Evolutionary conservation across 2,888 invertebrate species (phyloP), one percentile per base, ranked within the genome.

Genomic region (Matsumyia berberina): DNA sequence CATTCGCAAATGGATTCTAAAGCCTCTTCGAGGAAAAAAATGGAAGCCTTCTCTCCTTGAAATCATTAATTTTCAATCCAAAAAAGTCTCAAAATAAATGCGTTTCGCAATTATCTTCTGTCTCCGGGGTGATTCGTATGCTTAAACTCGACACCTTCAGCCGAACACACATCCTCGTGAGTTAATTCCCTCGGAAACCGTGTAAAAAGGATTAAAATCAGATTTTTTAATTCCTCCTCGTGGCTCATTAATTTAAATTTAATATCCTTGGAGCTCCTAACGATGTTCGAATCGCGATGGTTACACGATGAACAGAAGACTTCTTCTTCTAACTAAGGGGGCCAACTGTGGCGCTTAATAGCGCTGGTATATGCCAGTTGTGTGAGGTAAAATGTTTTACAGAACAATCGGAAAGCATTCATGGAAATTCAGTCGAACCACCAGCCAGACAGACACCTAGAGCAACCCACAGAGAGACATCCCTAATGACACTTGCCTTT

Each of bases 241-340:
- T 66, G 31, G 58, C 58, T 76, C 70, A 70, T 76, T 81, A 81
- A 81, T 81, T 76, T 70, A 70, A 76, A 76, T 81, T 76, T 81
- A 70, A 81, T 70, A 76, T 37, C 62, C 49, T 31, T 9, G 37
- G 35, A 33, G 51, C 67, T 64, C 37, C 57, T 62, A 67, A 76
- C 62, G 55, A 57, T 57, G 67, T 77, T 60, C 17, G 58, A 77
- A 51, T 19, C 66, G 31, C 58, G 31, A 49, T 67, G 49, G 55
- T 44, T 46, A 44, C 55, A 33, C 42, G 35, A 29, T 24, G 53
- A 49, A 33, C 57, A 15, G 24, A 31, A n/a, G 9, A 5, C 5
- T 17, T 42, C n/a, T 1, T 4, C 24, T 24, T 24, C 24, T 3
- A 24, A 3, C 2, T 24, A 24, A 24, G 24, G 24, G 4, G 24